Evolutionary conservation across 2,113 vertebrate genomes (phyloP), one percentile per base, ranked within the genome.

Genomic region (Neolamprologus tretocephalus): DNA sequence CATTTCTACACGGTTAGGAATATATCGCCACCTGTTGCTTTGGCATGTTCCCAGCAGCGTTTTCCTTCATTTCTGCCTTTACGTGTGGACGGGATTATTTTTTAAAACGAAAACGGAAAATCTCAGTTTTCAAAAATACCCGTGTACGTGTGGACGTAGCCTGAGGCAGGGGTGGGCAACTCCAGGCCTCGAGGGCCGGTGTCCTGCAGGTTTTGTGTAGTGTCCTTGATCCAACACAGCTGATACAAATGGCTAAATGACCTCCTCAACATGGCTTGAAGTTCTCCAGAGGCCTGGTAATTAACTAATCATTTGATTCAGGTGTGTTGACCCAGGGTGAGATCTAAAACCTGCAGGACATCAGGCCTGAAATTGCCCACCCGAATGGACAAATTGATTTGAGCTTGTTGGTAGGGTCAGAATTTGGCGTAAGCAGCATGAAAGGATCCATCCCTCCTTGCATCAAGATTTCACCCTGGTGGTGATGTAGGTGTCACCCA

Each of bases 351-450:
- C 55, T 28, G 4, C 3, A 58, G 4, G 55, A 58, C 55, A 58
- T 16, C 55, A 14, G 2, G 2, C 16, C 0, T 33, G 57, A 33
- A 33, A 9, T 33, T 61, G 28, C 16, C 16, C 57, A 61, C 2
- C 57, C 3, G 3, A 71, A 16, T 42, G 12, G 13, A 6, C 66
- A 68, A 40, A 71, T 8, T 42, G 37, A 26, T 71, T 42, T 23
- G 37, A 71, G 37, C 66, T 37, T 12, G 63, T 40, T 68, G 63
- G 4, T 8, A 40, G 33, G 63, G 7, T 68, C 63, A 40, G 11
- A 1, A 21, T 8, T 40, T 68, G 63, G 10, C 0, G 0, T 68
- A 3, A 13, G 33, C 33, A 40, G 2, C 7, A 40, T 68, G 0
- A 68, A n/a, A 37, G 61, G 31, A 68, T 40, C 33, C 7, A 21